Evolutionary conservation across 1,140 invertebrate genomes (phyloP).

Genomic region (Galleria mellonella): DNA sequence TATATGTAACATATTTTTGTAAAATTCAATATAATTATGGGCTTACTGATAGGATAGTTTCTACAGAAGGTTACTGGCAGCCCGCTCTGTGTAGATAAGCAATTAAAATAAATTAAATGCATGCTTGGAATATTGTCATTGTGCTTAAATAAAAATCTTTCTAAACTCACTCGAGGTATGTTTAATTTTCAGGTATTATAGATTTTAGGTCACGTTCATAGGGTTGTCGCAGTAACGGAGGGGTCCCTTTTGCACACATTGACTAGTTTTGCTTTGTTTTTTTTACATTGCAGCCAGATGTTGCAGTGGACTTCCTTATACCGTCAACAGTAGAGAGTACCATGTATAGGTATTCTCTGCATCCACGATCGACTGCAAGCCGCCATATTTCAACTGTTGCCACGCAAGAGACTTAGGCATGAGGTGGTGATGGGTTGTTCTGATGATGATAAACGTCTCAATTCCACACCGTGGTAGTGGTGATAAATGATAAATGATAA

Average conservation of each 20-base stretch:
- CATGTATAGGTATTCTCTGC: no score
- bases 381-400: no score
- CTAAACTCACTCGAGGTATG: conserved; percentile 32
- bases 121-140: conserved; percentile 62
- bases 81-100: conserved; percentile 44
- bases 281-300: conserved; percentile 43
- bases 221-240: neutral
- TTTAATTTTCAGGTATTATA: conserved; percentile 26
- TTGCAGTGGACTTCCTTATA: neutral
- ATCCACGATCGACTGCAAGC: no score
- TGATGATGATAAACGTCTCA: no score
- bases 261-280: conserved; percentile 35
- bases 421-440: no score
- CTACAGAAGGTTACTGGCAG: conserved; percentile 23
- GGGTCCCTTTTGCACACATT: conserved; percentile 55
- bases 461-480: no score
- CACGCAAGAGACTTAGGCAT: no score
- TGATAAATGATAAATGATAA: no score
- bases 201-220: no score
- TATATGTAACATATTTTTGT: conserved; percentile 48
- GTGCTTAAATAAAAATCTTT: conserved; percentile 59
- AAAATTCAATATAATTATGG: conserved; percentile 27
- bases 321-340: no score
- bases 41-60: conserved; percentile 22
- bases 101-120: conserved; percentile 41